Base-by-base conservation (phyloP, 1,140 invertebrate genomes). In the Agrilus planipennis region DNA sequence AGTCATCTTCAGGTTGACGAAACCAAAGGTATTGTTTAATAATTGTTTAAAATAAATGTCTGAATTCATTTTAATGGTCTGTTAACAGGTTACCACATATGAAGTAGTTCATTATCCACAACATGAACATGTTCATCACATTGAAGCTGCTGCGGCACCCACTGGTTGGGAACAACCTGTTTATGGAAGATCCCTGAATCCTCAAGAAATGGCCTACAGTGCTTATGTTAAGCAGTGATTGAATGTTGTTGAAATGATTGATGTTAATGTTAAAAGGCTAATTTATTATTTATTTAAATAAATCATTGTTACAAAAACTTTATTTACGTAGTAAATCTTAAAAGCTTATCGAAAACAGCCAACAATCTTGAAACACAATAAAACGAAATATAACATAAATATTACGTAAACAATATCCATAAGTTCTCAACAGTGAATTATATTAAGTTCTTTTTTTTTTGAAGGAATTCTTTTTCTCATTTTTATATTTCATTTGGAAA, bases 81-180 rank as follows among this genome's bases (percentile, higher is more conserved):
- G 11, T 22, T 17, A 43, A 28, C 36, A 65, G 63, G 62, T 70
- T 47, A 75, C 79, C 37, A 81, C 80, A 61, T 87, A 87, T 55
- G 84, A 89, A 66, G 81, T 86, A 12, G 76, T 86, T 20, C 83
- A 86, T 58, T 84, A 83, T 51, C 83, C 82, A n/a, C 81, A 83
- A 44, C 77, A 61, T 30, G 81, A 83, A 44, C 77, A 62, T 29
- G 41, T 57, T n/a, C 58, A 81, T 45, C 79, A 81, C 28, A 70
- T 81, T 2, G 76, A 80, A 37, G 78, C 23, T 69, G 63, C 41
- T 68, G 64, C 57, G 72, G 70, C 47, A 67, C 63, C 35, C 68
- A 68, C 71, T 4, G 73, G 75, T 40, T 77, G 75, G 69, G 76
- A 80, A 46, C 67, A 69, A 22, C 62, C 66, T 50, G 67, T 73